Evolutionary conservation across 2,888 invertebrate species (phyloP), one percentile per base, ranked within the genome.

Genomic region (Chloromyia formosa): DNA sequence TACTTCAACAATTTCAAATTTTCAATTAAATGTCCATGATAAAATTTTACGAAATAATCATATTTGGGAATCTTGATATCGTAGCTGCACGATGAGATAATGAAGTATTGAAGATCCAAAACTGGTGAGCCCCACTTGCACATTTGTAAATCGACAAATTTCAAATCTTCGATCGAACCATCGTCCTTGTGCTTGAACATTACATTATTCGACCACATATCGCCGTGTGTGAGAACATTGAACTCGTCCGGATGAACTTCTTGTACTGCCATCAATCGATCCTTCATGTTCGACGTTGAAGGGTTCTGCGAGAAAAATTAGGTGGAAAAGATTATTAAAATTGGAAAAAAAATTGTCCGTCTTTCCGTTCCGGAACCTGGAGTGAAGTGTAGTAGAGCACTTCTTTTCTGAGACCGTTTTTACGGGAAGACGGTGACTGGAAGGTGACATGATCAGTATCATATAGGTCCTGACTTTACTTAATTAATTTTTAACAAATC

Each of bases 161-260:
- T 73, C 0, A 81, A 69, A 35, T 83, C 82, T 58, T 81, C 80
- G 20, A 84, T 80, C 12, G 82, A 81, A 0, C 79, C 80, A 0
- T 16, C 2, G 18, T 82, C 79, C 18, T 78, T 61, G 74, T 83
- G 79, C 42, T 81, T 79, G 22, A 83, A 83, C 78, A 84, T 81
- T 0, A 83, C 78, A 45, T 83, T 83, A 53, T 83, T 83, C 14
- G 81, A 79, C 83, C 83, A 83, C 62, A 80, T 80, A 64, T 83
- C 83, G 0, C 84, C 84, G 75, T 83, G 83, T 61, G 76, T 82
- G 0, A 83, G 68, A 1, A 82, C 82, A 61, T 81, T 81, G 16
- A 84, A 82, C 2, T 81, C 80, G 1, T 68, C 62, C 0, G 78
- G 78, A 76, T 82, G 76, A 0, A 42, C 0, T 4, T 77, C 75